phyloP scores from a whole-genome alignment of 2,888 invertebrate genomes.

The Melieria crassipennis region DNA sequence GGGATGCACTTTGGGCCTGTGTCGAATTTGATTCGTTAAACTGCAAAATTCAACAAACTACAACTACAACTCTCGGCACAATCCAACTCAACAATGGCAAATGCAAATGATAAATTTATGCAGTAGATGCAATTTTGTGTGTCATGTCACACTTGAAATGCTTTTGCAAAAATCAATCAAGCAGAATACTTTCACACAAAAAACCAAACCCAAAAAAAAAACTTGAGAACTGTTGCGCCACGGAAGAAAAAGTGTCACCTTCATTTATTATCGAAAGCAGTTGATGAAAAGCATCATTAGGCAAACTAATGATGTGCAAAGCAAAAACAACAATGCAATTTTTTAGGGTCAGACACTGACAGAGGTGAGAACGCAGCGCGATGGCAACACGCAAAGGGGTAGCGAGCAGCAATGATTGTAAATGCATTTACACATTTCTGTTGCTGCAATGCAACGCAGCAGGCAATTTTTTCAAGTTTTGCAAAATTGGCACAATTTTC shows the following conservation, averaged over 20 bases:
- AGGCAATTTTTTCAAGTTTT: conserved; percentile 13
- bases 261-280: neutral
- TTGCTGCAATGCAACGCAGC: conserved; percentile 3
- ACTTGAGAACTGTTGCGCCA: neutral
- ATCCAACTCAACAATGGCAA: too few relatives aligned
- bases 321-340: neutral
- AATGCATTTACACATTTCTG: conserved; percentile 3
- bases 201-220: neutral
- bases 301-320: conserved; percentile 20
- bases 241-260: neutral
- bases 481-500: conserved; percentile 45
- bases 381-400: neutral
- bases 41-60: too few relatives aligned
- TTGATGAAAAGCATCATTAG: conserved; percentile 26
- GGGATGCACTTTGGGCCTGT: too few relatives aligned
- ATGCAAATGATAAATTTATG: too few relatives aligned
- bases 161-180: conserved; percentile 27
- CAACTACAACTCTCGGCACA: too few relatives aligned
- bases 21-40: too few relatives aligned
- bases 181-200: conserved; percentile 9
- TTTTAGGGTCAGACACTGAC: neutral
- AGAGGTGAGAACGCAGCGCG: neutral
- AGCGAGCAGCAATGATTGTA: neutral
- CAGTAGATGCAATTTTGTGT: conserved; percentile 14
- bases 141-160: conserved; percentile 33